Base-by-base conservation (phyloP, 2,113 vertebrate genomes). In the Prochilodus magdalenae region DNA sequence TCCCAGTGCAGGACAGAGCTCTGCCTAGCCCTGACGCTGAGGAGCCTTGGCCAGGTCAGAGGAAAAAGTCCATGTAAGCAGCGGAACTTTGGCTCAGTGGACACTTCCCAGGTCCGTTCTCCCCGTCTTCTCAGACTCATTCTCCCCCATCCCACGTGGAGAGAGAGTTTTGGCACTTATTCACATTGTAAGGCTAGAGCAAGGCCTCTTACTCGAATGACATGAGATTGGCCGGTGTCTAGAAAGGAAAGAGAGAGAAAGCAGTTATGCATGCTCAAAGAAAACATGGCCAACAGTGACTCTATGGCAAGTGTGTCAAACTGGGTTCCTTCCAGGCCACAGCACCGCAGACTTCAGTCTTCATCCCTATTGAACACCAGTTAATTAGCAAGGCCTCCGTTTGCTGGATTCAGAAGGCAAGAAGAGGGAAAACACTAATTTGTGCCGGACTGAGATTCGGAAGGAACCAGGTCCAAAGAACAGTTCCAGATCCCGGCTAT, bases 161-260 rank as follows among this genome's bases (percentile, higher is more conserved):
- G 49, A 60, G 49, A 60, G 67, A 77, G 57, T 75, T 94, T 95
- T 95, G 95, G 93, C 94, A 96, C 94, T 89, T 93, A 79, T 65
- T 27, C 90, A 90, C 83, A 92, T 77, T 53, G 86, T 86, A 85
- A 49, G 80, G 86, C 87, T 83, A 82, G 87, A 40, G 57, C 36
- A 18, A 75, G 59, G 55, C 76, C 33, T 51, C 70, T 95, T 94
- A 97, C 79, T 98, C 97, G 22, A 98, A 98, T 47, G 97, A 97
- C 96, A 98, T 98, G 89, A 98, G 95, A 92, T 98, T 98, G 78
- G 96, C 92, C 92, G 96, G 97, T 91, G 96, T 95, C 97, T 98
- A n/a, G 87, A 79, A 90, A 94, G 67, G 91, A 86, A 73, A 93
- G 76, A 49, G 55, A 81, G 16, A 65, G 53, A 15, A 86, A 10